Evolutionary conservation across 2,797 vertebrate species (phyloP).

Genomic region (Enteromius afrohamiltoni): DNA sequence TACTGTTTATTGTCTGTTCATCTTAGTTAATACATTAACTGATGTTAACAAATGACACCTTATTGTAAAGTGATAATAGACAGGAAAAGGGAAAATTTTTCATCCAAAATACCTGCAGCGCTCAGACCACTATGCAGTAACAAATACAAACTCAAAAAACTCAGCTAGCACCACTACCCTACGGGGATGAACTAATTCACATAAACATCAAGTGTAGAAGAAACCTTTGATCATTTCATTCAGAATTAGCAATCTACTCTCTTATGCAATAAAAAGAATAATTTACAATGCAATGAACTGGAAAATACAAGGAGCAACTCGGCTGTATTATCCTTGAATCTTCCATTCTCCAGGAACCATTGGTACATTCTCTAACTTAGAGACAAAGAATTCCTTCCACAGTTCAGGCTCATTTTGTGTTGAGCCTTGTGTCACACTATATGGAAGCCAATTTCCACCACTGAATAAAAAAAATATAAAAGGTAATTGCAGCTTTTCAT

Average conservation of each 20-base stretch:
- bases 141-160: background rate
- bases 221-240: background rate
- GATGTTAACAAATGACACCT: too few species aligned
- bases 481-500: background rate
- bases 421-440: background rate
- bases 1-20: too few species aligned
- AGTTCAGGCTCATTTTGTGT: background rate
- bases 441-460: background rate
- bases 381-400: background rate
- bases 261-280: background rate
- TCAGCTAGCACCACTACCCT: background rate
- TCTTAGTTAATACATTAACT: too few species aligned
- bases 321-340: background rate
- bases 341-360: background rate
- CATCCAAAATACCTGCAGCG: background rate
- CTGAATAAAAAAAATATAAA: too few species aligned
- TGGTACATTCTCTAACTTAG: background rate
- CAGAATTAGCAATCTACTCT: background rate
- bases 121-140: background rate
- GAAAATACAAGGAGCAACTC: background rate
- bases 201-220: background rate
- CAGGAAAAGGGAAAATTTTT: background rate
- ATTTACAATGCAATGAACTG: background rate
- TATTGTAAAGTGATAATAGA: too few species aligned
- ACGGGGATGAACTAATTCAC: background rate